Base-by-base conservation (phyloP, 2,888 invertebrate species). In the Drosophila anomalata region DNA sequence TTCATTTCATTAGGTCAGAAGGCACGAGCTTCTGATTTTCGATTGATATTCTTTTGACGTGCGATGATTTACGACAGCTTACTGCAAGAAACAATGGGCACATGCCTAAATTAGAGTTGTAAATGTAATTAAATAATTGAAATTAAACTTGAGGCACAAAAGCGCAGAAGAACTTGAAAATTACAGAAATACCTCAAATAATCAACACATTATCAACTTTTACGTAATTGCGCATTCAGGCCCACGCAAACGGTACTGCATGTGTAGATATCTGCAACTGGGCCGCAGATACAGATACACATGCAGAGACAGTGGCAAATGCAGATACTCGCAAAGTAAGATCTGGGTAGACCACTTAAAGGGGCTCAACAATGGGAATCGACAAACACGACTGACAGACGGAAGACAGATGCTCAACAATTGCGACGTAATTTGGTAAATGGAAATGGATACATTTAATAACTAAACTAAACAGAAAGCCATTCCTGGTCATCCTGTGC, bases 161-260 rank as follows among this genome's bases (percentile, higher is more conserved):
- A 29, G 47, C 31, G 51, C 47, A 41, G 60, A 41, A 39, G 36
- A 51, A 55, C 48, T 42, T 44, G 42, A 56, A 72, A 73, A 84
- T 78, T 73, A 60, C 75, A 65, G 75, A 78, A 84, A 81, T 84
- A 77, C 79, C 58, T 77, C 61, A 77, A 81, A 80, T 78, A 84
- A 81, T 87, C 86, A 77, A 82, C 83, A 83, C 85, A 75, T 87
- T 78, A 87, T 75, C 70, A 83, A 81, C 69, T 75, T 81, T 81
- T 81, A 75, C 74, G 85, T 78, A 87, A 83, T 83, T 84, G 77
- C 81, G 77, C 54, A 79, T 69, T 65, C 73, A 72, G 57, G 54
- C 42, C 42, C 42, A 29, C 41, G 47, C 65, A 50, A 44, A 52
- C 36, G 14, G 36, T n/a, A n/a, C n/a, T n/a, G n/a, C 36, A 36